Conservation (phyloP, 2,797 vertebrate species). For the Tamandua tetradactyla region DNA sequence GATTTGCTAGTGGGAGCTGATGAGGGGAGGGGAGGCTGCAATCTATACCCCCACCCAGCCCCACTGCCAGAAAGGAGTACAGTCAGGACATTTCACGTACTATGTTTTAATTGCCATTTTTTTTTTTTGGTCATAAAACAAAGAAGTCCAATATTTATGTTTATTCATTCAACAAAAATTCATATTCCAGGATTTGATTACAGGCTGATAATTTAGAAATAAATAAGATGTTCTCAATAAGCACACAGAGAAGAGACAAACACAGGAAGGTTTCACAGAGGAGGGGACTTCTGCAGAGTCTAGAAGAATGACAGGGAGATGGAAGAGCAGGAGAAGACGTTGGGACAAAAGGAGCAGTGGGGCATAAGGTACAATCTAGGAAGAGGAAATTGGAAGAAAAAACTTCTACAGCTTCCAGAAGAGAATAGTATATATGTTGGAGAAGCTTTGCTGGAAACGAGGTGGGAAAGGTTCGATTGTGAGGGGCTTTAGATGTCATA, state of each 20-base stretch:
- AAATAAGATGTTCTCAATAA: neutral
- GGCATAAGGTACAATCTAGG: neutral
- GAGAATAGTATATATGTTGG: neutral
- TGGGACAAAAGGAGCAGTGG: neutral
- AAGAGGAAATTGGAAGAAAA: neutral
- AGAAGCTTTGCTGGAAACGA: too few species aligned
- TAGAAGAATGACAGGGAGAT: neutral
- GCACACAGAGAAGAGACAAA: neutral
- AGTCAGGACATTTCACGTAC: neutral
- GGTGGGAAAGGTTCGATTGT: neutral
- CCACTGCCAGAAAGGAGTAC: neutral
- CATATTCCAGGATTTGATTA: neutral
- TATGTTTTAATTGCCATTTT: neutral
- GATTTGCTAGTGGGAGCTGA: neutral
- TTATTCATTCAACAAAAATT: neutral
- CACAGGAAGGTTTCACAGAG: neutral
- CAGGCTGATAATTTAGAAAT: neutral
- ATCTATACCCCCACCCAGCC: neutral
- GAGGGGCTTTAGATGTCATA: fast-evolving
- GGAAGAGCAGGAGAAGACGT: neutral
- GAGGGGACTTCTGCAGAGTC: neutral
- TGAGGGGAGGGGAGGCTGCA: neutral
- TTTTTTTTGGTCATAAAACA: neutral
- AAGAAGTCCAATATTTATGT: neutral
- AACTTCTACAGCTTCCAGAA: neutral